Evolutionary conservation across 2,113 vertebrate species (phyloP).

Genomic region (Puffinus mauretanicus): DNA sequence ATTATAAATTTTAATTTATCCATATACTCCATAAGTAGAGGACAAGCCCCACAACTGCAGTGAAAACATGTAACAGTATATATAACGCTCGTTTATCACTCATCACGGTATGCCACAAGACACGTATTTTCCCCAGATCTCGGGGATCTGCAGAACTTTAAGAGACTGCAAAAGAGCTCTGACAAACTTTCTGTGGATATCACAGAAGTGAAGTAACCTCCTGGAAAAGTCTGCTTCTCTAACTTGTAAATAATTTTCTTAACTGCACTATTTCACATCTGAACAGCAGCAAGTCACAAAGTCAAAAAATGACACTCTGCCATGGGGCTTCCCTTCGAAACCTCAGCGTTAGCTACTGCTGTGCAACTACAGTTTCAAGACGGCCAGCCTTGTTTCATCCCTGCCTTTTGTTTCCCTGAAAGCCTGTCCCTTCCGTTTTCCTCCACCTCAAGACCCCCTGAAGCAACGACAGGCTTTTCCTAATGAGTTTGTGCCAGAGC

Average conservation of each 20-base stretch:
- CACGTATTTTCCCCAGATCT: not conserved
- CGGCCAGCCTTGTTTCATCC: not conserved
- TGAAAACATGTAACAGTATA: not conserved
- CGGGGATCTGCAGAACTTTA: not conserved
- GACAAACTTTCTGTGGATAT: not conserved
- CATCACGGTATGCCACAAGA: accelerated
- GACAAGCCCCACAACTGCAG: not conserved
- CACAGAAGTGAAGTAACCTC: not conserved
- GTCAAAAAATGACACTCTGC: not conserved
- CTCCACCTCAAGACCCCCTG: not conserved
- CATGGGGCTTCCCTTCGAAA: not conserved
- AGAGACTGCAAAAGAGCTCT: not conserved
- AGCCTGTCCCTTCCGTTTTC: not conserved
- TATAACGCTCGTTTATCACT: not conserved
- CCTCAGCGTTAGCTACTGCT: not conserved
- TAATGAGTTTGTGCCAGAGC: not conserved
- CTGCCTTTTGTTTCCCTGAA: not conserved
- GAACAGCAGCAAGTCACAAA: not conserved
- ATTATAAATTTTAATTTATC: not conserved
- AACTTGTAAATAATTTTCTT: not conserved
- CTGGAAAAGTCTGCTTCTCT: not conserved
- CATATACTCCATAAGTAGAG: not conserved
- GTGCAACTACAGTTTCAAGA: not conserved
- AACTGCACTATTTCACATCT: not conserved
- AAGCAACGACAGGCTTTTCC: accelerated